Evolutionary conservation across 2,113 vertebrate species (phyloP).

Genomic region (Chaetura pelagica): DNA sequence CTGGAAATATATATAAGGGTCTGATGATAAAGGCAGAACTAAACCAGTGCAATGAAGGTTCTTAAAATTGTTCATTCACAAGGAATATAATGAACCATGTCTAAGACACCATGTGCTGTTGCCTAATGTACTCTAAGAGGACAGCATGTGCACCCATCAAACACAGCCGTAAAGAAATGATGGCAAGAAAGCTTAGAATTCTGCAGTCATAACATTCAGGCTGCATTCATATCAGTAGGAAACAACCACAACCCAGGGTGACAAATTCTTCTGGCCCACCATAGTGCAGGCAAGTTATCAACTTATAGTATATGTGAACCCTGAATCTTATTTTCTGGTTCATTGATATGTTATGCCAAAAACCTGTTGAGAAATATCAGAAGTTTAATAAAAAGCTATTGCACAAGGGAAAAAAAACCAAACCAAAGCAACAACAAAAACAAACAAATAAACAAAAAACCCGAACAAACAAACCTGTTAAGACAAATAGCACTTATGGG

Average conservation of each 20-base stretch:
- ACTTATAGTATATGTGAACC: background rate
- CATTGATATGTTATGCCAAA: background rate
- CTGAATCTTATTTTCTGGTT: background rate
- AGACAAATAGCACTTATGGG: background rate
- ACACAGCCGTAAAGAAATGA: background rate
- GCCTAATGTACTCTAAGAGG: background rate
- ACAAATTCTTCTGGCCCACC: background rate
- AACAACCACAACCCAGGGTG: background rate
- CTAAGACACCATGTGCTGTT: background rate
- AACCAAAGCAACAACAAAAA: background rate
- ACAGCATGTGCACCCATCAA: background rate
- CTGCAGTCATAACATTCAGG: background rate
- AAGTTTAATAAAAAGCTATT: background rate
- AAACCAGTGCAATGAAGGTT: background rate
- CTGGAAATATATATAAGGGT: background rate
- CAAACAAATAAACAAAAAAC: too few species aligned
- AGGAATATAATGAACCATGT: background rate
- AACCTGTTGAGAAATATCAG: background rate
- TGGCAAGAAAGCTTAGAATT: background rate
- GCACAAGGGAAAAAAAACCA: background rate
- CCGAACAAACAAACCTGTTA: background rate
- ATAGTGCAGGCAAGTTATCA: background rate
- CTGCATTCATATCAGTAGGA: background rate
- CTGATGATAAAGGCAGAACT: background rate
- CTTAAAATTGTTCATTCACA: background rate